Evolutionary conservation across 2,113 vertebrate genomes (phyloP).

Genomic region (Atherinomorus stipes): DNA sequence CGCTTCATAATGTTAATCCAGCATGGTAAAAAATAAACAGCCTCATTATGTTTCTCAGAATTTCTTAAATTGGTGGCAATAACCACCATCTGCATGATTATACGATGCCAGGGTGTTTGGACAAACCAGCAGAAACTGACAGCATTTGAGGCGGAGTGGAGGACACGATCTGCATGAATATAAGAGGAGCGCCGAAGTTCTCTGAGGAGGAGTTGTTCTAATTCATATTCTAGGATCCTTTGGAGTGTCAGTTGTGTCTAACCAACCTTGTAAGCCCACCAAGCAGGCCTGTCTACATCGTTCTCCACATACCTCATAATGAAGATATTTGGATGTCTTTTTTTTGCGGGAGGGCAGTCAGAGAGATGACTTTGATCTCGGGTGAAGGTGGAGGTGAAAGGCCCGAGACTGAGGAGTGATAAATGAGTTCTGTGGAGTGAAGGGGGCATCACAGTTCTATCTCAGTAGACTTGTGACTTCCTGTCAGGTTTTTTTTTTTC

Average conservation of each 20-base stretch:
- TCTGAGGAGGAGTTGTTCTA: conserved; percentile 27
- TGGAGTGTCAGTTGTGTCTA: conserved; percentile 66
- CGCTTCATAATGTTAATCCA: too few relatives aligned
- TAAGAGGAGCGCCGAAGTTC: conserved; percentile 14
- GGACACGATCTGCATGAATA: conserved; percentile 15
- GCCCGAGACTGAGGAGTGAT: conserved; percentile 41
- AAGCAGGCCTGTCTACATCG: conserved; percentile 52
- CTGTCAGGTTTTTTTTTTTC: conserved; percentile 17
- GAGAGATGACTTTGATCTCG: conserved; percentile 63
- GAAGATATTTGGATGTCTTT: conserved; percentile 57
- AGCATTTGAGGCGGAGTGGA: background rate
- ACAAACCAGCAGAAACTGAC: background rate
- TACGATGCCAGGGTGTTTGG: background rate
- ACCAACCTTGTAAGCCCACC: conserved; percentile 55
- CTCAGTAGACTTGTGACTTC: conserved; percentile 67
- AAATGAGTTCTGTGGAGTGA: conserved; percentile 60
- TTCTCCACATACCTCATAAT: conserved; percentile 58
- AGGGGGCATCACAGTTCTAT: conserved; percentile 61
- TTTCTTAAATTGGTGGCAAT: background rate
- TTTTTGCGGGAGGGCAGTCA: conserved; percentile 36
- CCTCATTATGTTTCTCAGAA: background rate
- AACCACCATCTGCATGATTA: background rate
- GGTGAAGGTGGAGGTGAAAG: conserved; percentile 61
- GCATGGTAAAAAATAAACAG: background rate
- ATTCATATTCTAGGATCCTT: conserved; percentile 61